A percentile compares a stretch with the other conserved stretches of the same genome.
Conservation (phyloP, 2,797 vertebrate genomes). For the Valencia hispanica region DNA sequence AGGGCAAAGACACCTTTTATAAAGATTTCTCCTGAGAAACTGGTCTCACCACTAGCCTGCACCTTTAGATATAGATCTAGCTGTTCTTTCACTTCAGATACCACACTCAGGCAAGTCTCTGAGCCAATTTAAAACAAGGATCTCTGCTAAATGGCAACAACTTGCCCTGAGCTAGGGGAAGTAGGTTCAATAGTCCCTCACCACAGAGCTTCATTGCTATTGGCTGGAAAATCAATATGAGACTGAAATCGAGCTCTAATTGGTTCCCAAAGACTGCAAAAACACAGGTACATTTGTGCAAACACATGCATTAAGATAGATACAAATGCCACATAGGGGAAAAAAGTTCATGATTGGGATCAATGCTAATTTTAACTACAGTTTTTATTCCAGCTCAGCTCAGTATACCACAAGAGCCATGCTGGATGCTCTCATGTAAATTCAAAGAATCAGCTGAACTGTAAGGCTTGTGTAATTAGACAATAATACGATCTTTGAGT, state of each 20-base stretch:
- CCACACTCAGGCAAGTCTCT: conserved; percentile 42
- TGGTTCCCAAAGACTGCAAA: conserved; percentile 64
- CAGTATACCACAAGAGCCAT: conserved; percentile 2
- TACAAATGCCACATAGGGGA: conserved; percentile 50
- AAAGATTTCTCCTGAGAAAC: conserved; percentile 15
- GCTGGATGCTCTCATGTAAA: conserved; percentile 18
- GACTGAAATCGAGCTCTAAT: conserved; percentile 58
- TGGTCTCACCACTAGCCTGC: conserved; percentile 6
- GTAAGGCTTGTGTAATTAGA: neutral
- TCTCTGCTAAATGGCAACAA: conserved; percentile 56
- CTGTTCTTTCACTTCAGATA: conserved; percentile 22
- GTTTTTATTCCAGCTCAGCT: conserved; percentile 49
- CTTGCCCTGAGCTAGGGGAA: conserved; percentile 37
- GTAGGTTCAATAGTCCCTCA: conserved; percentile 52
- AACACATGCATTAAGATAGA: conserved; percentile 42
- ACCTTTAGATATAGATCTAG: conserved; percentile 13
- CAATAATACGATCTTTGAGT: neutral
- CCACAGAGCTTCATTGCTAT: conserved; percentile 65
- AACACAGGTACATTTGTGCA: conserved; percentile 31
- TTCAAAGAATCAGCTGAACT: conserved; percentile 1
- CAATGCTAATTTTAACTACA: conserved; percentile 58
- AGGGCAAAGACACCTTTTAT: neutral
- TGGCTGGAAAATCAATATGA: conserved; percentile 77
- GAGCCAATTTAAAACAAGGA: conserved; percentile 54
- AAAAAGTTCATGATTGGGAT: conserved; percentile 44